Conservation (phyloP, 1,140 invertebrate species). For the Adoxophyes honmai region DNA sequence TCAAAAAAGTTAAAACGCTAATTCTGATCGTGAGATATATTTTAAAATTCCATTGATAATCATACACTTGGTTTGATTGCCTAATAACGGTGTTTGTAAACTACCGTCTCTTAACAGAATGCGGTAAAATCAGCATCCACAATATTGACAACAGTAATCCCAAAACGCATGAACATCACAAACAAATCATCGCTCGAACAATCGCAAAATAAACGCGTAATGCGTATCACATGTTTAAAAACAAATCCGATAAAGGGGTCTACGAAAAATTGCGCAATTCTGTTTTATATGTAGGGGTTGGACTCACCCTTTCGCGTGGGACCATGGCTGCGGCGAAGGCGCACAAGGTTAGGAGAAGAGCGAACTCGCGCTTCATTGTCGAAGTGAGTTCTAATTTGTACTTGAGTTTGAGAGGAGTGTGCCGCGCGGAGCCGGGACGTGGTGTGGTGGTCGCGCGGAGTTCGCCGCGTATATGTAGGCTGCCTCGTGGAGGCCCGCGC, state of each 20-base stretch:
- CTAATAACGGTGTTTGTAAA: too few relatives aligned
- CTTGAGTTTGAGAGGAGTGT: neutral
- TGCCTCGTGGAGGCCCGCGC: constrained; percentile 33
- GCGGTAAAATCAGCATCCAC: too few relatives aligned
- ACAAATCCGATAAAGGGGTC: neutral
- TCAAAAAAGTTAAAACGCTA: too few relatives aligned
- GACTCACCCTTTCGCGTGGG: constrained; percentile 42
- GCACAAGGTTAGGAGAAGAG: constrained; percentile 27
- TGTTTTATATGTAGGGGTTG: neutral
- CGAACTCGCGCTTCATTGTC: constrained; percentile 33
- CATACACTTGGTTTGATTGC: too few relatives aligned
- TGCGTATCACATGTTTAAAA: neutral
- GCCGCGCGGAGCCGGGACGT: neutral
- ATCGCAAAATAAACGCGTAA: neutral
- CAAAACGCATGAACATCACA: too few relatives aligned
- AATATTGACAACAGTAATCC: too few relatives aligned
- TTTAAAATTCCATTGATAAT: too few relatives aligned
- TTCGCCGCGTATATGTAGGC: constrained; percentile 21
- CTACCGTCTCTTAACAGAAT: too few relatives aligned
- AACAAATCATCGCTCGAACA: too few relatives aligned
- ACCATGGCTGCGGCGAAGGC: constrained; percentile 36
- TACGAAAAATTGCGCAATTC: neutral
- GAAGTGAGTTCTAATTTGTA: constrained; percentile 11
- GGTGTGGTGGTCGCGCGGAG: neutral
- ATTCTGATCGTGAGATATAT: too few relatives aligned